phyloP scores from a whole-genome alignment of 2,888 invertebrate genomes.

The Heteropelma amictum region DNA sequence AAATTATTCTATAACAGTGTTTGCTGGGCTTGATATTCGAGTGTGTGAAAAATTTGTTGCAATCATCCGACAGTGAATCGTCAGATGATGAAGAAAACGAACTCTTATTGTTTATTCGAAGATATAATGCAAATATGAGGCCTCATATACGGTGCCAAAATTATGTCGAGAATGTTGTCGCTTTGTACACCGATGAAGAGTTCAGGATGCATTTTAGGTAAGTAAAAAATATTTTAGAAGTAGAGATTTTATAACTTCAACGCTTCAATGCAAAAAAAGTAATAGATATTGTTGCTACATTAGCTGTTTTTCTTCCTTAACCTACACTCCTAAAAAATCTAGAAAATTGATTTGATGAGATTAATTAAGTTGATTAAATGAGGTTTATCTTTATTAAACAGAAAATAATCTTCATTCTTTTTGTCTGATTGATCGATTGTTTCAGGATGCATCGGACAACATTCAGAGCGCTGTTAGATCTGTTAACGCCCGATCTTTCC shows the following conservation, averaged over 20 bases:
- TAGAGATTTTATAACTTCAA: not conserved
- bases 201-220: not conserved
- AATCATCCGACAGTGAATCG: not conserved
- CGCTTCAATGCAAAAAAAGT: not conserved
- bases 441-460: constrained; percentile 38
- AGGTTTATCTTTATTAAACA: not conserved
- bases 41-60: not conserved
- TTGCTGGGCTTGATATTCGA: not conserved
- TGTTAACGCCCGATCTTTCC: constrained; percentile 32
- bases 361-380: not conserved
- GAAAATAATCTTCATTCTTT: not conserved
- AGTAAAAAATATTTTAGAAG: not conserved
- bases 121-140: not conserved
- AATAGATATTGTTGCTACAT: not conserved
- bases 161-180: not conserved
- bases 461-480: constrained; percentile 37
- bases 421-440: not conserved
- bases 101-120: not conserved
- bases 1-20: too few species aligned
- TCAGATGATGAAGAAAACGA: not conserved
- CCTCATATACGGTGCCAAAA: not conserved
- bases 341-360: too few species aligned
- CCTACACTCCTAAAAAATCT: not conserved
- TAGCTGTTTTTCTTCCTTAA: not conserved
- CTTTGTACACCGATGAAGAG: not conserved